Base-by-base conservation (phyloP, 2,113 vertebrate genomes). In the Pyxicephalus adspersus region DNA sequence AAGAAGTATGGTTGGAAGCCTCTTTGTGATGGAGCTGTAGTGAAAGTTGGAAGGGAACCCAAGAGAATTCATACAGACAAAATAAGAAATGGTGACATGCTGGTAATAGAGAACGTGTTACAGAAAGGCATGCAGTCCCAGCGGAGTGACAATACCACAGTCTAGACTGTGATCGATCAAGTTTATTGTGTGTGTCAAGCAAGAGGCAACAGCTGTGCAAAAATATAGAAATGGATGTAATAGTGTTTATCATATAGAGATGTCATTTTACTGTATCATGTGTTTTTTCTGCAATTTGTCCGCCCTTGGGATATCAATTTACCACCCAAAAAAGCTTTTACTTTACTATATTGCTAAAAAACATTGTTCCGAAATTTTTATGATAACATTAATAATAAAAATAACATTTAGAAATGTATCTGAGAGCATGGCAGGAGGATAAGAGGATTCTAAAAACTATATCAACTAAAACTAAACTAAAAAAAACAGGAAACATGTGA, bases 111-210 rank as follows among this genome's bases (percentile, higher is more conserved):
- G 72, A 74, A 74, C 51, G 28, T 78, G 38, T 71, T 80, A 61
- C 25, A 70, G 31, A 70, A 70, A 79, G 57, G 65, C 77, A 71
- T 67, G 31, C 55, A 71, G 31, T 31, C 66, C 66, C 66, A 51
- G 77, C 22, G 55, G 65, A 80, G 61, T 71, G 57, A 51, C 38
- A 80, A 45, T 50, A 61, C 66, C 65, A 60, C 66, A 80, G 77
- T 80, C 77, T 80, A 71, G 77, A 80, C 65, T 70, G 66, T 80
- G 38, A 71, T 80, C 29, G 66, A 80, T 80, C 65, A 80, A 70
- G 54, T 80, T 80, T 61, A 71, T 22, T 71, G 66, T 60, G 23
- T 58, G 25, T 80, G 65, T 71, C 76, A 68, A 58, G 18, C 45
- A 23, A 58, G 18, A 45, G 26, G 29, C 65, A 68, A 68, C 64